Evolutionary conservation across 2,113 vertebrate species (phyloP).

Genomic region (Egretta garzetta): DNA sequence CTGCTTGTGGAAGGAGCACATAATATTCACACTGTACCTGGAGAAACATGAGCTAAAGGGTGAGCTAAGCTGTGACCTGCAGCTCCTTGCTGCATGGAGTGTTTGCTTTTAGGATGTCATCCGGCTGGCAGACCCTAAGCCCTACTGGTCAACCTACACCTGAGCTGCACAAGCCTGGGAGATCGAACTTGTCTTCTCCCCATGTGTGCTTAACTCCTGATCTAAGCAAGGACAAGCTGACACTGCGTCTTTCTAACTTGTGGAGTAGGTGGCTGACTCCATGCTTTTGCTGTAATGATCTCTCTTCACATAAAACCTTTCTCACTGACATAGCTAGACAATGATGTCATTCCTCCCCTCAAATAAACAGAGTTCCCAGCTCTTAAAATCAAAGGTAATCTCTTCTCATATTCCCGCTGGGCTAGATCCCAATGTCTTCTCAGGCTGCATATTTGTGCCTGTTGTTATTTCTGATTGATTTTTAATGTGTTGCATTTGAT

Average conservation of each 20-base stretch:
- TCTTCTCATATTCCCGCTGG: background rate
- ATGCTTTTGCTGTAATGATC: background rate
- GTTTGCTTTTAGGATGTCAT: background rate
- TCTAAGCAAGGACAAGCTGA: background rate
- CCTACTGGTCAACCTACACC: background rate
- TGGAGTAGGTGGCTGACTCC: background rate
- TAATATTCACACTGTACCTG: background rate
- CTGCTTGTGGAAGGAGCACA: background rate
- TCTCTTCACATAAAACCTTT: background rate
- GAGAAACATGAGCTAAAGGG: background rate
- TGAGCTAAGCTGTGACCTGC: background rate
- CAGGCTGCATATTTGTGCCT: background rate
- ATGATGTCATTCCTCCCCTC: slow-evolving; percentile 3
- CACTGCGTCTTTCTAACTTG: background rate
- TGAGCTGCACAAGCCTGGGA: background rate
- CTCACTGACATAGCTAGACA: slow-evolving; percentile 5
- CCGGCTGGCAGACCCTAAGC: background rate
- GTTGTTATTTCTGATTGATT: background rate
- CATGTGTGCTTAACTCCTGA: background rate
- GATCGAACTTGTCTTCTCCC: background rate
- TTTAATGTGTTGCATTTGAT: background rate
- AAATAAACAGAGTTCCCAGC: background rate
- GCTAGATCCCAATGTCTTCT: background rate
- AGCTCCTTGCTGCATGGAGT: background rate
- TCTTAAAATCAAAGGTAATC: slow-evolving; percentile 32